Percentiles rank a stretch among this genome's conserved stretches.
Evolutionary conservation across 2,797 vertebrate species (phyloP).

Genomic region (Liparis tanakae): DNA sequence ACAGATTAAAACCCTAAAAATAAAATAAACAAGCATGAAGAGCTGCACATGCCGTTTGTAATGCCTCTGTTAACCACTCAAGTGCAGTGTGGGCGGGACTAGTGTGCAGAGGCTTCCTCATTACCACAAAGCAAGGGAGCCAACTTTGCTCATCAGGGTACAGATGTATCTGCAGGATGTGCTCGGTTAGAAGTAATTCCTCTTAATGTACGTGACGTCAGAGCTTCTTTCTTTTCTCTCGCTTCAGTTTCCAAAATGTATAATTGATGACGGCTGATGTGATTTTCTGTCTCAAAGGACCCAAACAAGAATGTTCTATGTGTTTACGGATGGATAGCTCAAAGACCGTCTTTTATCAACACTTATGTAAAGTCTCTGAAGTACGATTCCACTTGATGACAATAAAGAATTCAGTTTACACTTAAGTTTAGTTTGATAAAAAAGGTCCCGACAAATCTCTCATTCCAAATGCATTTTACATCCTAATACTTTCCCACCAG

Average conservation of each 20-base stretch:
- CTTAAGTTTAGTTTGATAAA: not conserved
- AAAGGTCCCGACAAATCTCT: conserved; percentile 8
- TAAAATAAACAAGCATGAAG: conserved; percentile 28
- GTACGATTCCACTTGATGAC: conserved; percentile 27
- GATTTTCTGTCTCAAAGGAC: conserved; percentile 27
- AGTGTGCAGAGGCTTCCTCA: conserved; percentile 43
- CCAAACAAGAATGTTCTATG: conserved; percentile 30
- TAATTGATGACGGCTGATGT: conserved; percentile 20
- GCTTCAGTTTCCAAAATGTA: conserved; percentile 29
- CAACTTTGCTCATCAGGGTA: conserved; percentile 43
- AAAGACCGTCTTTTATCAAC: conserved; percentile 27
- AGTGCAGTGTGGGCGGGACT: conserved; percentile 52
- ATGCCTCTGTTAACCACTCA: conserved; percentile 43
- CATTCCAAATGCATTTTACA: conserved; percentile 15
- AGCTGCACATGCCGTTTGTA: conserved; percentile 36
- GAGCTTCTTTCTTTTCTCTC: conserved; percentile 4
- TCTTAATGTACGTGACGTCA: conserved; percentile 22
- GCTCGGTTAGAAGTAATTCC: conserved; percentile 30
- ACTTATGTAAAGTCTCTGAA: conserved; percentile 11
- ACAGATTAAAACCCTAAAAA: conserved; percentile 16
- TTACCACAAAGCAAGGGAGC: conserved; percentile 34
- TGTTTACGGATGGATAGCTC: conserved; percentile 23
- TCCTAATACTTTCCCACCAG: conserved; percentile 40
- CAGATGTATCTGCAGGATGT: conserved; percentile 39
- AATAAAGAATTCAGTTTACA: conserved; percentile 20